Base-by-base conservation (phyloP, 2,888 invertebrate species). In the Cyclophora albipunctata region DNA sequence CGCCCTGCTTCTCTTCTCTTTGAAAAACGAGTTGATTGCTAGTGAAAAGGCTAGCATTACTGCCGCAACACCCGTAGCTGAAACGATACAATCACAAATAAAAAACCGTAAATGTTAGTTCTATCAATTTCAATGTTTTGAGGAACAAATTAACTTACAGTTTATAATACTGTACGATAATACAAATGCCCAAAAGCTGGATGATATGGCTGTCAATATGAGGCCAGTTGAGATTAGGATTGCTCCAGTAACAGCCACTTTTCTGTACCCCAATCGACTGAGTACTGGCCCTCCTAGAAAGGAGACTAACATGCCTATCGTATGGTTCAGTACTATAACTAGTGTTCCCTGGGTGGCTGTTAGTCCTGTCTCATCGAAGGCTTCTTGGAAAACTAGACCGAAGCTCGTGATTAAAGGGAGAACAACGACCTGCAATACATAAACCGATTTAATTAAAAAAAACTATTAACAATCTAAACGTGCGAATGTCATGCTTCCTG, bases 101-200 rank as follows among this genome's bases (percentile, higher is more conserved):
- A 20, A 20, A 1, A 20, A 20, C 20, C 20, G 20, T 20, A 2
- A 20, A 20, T 20, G 20, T 20, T 20, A 2, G 2, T 20, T 20
- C 20, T 20, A 20, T 20, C 20, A 20, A 20, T 20, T 20, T 20
- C 20, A 20, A 20, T 20, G 20, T 1, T 20, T 20, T 20, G 20
- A 20, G 20, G 2, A 1, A 20, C 1, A 20, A 20, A 20, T 20
- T 2, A 20, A 91, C 92, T 91, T 81, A 93, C 94, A 92, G 73
- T 92, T 90, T 62, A 93, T 88, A 69, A 93, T 80, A 73, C 93
- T 92, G 78, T 93, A 93, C 2, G 91, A 89, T 47, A 93, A 71
- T 51, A 94, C 74, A 64, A 93, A 91, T 43, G 90, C 76, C 63
- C 84, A 73, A 66, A 93, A 92, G 41, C 77, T 89, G 3, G 78